A percentile compares a stretch with the other conserved stretches of the same genome.
phyloP scores from a whole-genome alignment of 2,888 invertebrate species.

The Syrista parreyssii region DNA sequence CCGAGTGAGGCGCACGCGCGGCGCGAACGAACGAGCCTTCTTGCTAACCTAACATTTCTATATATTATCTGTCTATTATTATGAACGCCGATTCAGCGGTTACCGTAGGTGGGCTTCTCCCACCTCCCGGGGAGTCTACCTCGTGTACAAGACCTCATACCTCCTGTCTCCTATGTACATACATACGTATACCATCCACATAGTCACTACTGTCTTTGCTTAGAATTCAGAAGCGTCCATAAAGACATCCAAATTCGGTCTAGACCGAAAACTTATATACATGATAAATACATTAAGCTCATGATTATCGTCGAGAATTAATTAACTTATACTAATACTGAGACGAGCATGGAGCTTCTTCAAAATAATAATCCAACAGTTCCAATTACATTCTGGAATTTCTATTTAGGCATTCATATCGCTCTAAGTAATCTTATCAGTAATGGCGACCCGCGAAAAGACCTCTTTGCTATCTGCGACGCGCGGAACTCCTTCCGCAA shows the following conservation, averaged over 20 bases:
- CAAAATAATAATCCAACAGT: neutral
- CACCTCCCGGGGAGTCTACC: neutral
- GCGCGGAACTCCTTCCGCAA: neutral
- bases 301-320: too few relatives aligned
- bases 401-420: neutral
- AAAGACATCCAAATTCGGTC: too few relatives aligned
- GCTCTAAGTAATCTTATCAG: neutral
- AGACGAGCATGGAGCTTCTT: neutral
- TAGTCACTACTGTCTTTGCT: neutral
- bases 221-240: neutral
- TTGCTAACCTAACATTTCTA: conserved; percentile 1
- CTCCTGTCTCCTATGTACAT: neutral
- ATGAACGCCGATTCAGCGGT: conserved; percentile 20
- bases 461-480: neutral
- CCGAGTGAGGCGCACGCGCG: conserved; percentile 16
- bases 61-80: conserved; percentile 26
- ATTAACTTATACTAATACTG: neutral
- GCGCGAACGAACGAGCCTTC: conserved; percentile 25
- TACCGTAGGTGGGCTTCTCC: conserved; percentile 4
- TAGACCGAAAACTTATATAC: too few relatives aligned
- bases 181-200: neutral
- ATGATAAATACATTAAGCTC: too few relatives aligned
- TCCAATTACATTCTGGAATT: neutral
- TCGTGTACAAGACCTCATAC: neutral
- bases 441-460: neutral